Conservation (phyloP, 1,140 invertebrate species). For the Dendroctonus ponderosae region DNA sequence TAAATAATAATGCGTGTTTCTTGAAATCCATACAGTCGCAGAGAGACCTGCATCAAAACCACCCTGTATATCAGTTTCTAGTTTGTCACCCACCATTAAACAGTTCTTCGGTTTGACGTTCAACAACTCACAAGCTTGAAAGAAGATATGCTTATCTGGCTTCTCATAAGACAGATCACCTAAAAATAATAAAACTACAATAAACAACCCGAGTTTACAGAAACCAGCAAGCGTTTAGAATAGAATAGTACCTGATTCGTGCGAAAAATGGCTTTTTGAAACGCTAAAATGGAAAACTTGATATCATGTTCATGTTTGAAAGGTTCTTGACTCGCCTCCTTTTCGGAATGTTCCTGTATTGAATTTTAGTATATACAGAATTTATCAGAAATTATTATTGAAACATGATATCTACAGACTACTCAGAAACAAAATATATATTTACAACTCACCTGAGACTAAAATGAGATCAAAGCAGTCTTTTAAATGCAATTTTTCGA, state of each 20-base stretch:
- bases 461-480: slow-evolving; percentile 76
- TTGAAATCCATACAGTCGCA: slow-evolving; percentile 76
- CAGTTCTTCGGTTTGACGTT: slow-evolving; percentile 69
- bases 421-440: background rate
- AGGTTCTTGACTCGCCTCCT: too few species aligned
- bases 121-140: slow-evolving; percentile 71
- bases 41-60: slow-evolving; percentile 72
- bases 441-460: slow-evolving; percentile 58
- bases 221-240: too few species aligned
- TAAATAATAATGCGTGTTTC: slow-evolving; percentile 37
- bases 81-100: slow-evolving; percentile 83
- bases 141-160: slow-evolving; percentile 74
- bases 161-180: slow-evolving; percentile 81
- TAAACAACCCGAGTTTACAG: too few species aligned
- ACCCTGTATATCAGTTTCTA: slow-evolving; percentile 82
- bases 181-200: background rate
- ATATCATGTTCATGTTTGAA: too few species aligned
- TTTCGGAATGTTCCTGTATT: too few species aligned
- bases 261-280: too few species aligned
- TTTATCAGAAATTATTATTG: too few species aligned
- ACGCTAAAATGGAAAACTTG: too few species aligned
- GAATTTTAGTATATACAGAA: too few species aligned
- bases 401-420: too few species aligned
- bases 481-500: slow-evolving; percentile 63
- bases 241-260: too few species aligned